Evolutionary conservation across 2,113 vertebrate species (phyloP).

Genomic region (Cyprinodon variegatus): DNA sequence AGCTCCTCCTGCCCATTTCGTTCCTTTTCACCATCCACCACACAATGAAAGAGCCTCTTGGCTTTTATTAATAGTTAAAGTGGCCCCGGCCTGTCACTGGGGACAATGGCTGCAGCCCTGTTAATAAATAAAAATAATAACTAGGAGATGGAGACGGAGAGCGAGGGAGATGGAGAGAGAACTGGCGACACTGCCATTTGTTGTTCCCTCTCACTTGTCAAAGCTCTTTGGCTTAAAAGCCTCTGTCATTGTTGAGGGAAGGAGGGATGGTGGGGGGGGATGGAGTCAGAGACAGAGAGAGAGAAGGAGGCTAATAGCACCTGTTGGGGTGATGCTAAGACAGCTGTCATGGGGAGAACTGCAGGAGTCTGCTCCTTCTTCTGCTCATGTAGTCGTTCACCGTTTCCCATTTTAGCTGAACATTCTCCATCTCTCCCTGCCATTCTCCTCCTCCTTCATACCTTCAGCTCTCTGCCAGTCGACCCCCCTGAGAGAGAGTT

Average conservation of each 20-base stretch:
- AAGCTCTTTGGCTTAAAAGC: constrained; percentile 90
- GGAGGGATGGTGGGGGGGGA: constrained; percentile 49
- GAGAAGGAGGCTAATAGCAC: constrained; percentile 82
- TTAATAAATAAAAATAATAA: constrained; percentile 93
- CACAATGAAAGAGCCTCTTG: constrained; percentile 75
- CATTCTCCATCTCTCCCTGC: constrained; percentile 5
- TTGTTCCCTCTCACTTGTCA: constrained; percentile 92
- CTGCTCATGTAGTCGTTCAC: constrained; percentile 14
- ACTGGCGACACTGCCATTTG: constrained; percentile 87
- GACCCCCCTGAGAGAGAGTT: constrained; percentile 27
- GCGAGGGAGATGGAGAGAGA: constrained; percentile 77
- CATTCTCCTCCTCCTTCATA: constrained; percentile 6
- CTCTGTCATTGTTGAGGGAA: constrained; percentile 84
- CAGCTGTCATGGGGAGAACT: constrained; percentile 78
- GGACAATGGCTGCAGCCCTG: constrained; percentile 85
- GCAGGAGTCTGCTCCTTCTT: constrained; percentile 47
- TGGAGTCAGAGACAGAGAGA: constrained; percentile 21
- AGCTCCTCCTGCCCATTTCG: constrained; percentile 51
- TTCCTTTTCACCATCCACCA: constrained; percentile 55
- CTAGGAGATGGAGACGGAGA: constrained; percentile 83
- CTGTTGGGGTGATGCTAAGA: constrained; percentile 88
- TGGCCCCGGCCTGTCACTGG: constrained; percentile 84
- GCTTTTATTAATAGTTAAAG: constrained; percentile 92
- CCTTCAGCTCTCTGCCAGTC: constrained; percentile 18
- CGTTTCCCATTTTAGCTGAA: constrained; percentile 30